These are phyloP conservation scores for Palaemon carinicauda DNA, from an alignment of 1,140 invertebrate species.

Conservation along the genomic window DNA sequence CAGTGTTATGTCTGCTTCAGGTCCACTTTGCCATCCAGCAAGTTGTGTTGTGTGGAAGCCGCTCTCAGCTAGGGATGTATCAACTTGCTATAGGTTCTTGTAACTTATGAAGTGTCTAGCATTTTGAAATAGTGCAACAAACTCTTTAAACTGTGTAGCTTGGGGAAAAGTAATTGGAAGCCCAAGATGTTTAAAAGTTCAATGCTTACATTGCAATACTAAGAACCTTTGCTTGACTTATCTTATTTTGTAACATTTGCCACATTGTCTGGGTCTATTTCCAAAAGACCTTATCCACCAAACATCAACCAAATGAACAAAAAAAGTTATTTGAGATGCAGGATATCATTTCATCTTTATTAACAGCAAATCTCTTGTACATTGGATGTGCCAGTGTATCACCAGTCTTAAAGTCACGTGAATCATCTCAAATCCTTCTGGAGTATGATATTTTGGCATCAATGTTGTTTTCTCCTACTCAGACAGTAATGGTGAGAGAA, in stretches of 20 bases:
- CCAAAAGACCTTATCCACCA: constrained; percentile 15
- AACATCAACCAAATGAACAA: constrained; percentile 8
- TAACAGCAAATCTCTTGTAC: constrained; percentile 22
- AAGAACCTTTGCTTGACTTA: background rate
- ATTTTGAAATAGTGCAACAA: background rate
- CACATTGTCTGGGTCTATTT: background rate
- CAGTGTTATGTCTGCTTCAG: too few relatives aligned
- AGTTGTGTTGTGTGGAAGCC: too few relatives aligned
- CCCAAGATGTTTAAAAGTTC: constrained; percentile 10
- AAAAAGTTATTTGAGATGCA: constrained; percentile 1
- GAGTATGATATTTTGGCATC: too few relatives aligned
- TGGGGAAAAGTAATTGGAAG: background rate
- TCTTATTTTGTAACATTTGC: background rate
- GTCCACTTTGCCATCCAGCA: too few relatives aligned
- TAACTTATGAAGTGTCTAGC: constrained; percentile 1
- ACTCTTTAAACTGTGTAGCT: background rate
- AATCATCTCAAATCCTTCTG: constrained; percentile 9
- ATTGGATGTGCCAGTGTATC: constrained; percentile 18
- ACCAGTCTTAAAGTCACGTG: constrained; percentile 3
- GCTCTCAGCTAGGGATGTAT: constrained; percentile 6
- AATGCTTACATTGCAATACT: background rate
- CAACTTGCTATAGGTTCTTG: background rate
- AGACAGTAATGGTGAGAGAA: too few relatives aligned
- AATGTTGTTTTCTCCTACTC: too few relatives aligned
- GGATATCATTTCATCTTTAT: constrained; percentile 12